A percentile compares a stretch with the other conserved stretches of the same genome.
Conservation (phyloP, 2,888 invertebrate genomes). For the Drosophila pseudotalamancana region DNA sequence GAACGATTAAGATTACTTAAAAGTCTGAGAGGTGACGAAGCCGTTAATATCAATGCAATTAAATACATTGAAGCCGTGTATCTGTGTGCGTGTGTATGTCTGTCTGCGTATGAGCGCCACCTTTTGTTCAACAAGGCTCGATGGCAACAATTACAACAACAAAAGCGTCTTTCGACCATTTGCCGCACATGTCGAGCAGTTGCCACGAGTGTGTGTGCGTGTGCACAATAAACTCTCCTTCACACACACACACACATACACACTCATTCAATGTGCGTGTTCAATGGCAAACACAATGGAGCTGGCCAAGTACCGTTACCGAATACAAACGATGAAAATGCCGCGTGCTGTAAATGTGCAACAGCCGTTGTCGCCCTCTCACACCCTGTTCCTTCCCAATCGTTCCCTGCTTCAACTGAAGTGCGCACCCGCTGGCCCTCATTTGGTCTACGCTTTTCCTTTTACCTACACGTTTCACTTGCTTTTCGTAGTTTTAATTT, state of each 20-base stretch:
- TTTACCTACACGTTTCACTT: background rate
- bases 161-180: constrained; percentile 60
- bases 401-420: background rate
- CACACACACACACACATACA: background rate
- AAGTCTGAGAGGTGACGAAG: constrained; percentile 3
- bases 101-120: constrained; percentile 5
- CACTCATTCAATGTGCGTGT: constrained; percentile 61
- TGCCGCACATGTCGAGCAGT: constrained; percentile 46
- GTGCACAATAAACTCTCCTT: constrained; percentile 12
- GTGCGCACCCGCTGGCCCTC: too few relatives aligned
- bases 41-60: constrained; percentile 13
- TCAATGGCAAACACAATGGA: constrained; percentile 67
- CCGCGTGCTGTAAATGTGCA: constrained; percentile 69
- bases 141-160: constrained; percentile 73
- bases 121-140: constrained; percentile 58
- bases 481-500: background rate
- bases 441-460: too few relatives aligned
- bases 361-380: constrained; percentile 47
- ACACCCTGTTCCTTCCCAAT: background rate
- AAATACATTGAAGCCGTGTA: constrained; percentile 25
- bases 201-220: background rate
- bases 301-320: constrained; percentile 34
- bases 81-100: constrained; percentile 5
- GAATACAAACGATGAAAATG: constrained; percentile 45
- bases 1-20: constrained; percentile 4